Conservation (phyloP, 2,797 vertebrate genomes). For the Molossus alvarezi region DNA sequence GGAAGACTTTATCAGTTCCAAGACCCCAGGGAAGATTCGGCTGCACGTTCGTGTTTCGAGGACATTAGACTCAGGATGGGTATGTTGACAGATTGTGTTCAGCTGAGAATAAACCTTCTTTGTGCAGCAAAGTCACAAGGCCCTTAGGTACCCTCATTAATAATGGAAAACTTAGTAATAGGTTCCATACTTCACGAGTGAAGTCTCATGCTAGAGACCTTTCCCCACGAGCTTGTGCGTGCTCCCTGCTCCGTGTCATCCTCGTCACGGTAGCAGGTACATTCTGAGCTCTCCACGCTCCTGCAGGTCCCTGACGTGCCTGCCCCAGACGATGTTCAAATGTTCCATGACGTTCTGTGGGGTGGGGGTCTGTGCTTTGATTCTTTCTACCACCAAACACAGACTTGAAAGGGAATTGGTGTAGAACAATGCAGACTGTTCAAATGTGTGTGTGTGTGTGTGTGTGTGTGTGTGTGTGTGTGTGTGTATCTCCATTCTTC, state of each 20-base stretch:
- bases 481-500: not conserved
- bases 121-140: not conserved
- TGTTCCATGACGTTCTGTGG: not conserved
- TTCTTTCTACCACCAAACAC: not conserved
- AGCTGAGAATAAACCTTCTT: slow-evolving; percentile 46
- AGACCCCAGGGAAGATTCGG: not conserved
- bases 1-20: not conserved
- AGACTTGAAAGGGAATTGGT: not conserved
- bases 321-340: not conserved
- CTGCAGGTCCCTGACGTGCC: not conserved
- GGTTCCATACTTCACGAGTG: slow-evolving; percentile 8
- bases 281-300: not conserved
- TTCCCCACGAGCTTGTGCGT: not conserved
- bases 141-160: not conserved
- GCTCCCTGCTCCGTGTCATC: not conserved
- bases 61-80: slow-evolving; percentile 1
- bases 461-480: not conserved
- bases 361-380: not conserved
- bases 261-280: not conserved
- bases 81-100: not conserved
- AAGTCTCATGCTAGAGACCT: not conserved
- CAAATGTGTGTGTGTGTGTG: not conserved
- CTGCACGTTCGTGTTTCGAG: not conserved
- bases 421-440: not conserved
- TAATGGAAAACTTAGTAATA: slow-evolving; percentile 40